Evolutionary conservation across 2,113 vertebrate genomes (phyloP).

Genomic region (Cinclus mexicanus): DNA sequence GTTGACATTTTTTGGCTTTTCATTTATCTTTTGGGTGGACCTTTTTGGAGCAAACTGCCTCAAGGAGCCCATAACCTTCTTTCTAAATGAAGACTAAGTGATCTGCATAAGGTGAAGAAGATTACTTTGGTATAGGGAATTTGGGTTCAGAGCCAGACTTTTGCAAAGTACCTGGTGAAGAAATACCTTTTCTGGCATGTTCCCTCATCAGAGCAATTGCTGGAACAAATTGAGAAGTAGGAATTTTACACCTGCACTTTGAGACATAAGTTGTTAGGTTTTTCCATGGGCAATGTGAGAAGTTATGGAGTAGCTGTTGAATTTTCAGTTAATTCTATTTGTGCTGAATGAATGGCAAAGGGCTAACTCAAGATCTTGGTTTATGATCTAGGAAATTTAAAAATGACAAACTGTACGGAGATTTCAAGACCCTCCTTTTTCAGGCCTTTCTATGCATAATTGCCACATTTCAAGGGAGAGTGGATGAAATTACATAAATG

Average conservation of each 20-base stretch:
- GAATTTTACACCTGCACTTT: constrained; percentile 43
- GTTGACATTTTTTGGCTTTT: constrained; percentile 31
- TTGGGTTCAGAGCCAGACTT: not conserved
- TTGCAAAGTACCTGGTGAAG: not conserved
- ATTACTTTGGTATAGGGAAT: not conserved
- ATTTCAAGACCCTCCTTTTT: not conserved
- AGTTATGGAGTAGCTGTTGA: constrained; percentile 8
- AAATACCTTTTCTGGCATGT: constrained; percentile 23
- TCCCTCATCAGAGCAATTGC: not conserved
- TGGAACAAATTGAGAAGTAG: constrained; percentile 19
- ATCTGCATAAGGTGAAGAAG: not conserved
- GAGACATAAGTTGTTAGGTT: constrained; percentile 6
- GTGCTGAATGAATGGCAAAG: not conserved
- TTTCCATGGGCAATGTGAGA: constrained; percentile 20
- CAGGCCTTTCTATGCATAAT: not conserved
- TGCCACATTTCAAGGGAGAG: not conserved
- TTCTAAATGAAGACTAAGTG: not conserved
- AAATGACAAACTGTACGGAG: not conserved
- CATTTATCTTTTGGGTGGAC: constrained; percentile 42
- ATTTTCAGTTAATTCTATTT: not conserved
- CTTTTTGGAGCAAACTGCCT: not conserved
- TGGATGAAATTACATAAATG: not conserved
- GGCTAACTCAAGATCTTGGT: not conserved
- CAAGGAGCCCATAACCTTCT: not conserved
- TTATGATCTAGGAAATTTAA: not conserved